A percentile compares a stretch with the other conserved stretches of the same genome.
phyloP scores from a whole-genome alignment of 2,888 invertebrate genomes.

The Stenodera caucasica region DNA sequence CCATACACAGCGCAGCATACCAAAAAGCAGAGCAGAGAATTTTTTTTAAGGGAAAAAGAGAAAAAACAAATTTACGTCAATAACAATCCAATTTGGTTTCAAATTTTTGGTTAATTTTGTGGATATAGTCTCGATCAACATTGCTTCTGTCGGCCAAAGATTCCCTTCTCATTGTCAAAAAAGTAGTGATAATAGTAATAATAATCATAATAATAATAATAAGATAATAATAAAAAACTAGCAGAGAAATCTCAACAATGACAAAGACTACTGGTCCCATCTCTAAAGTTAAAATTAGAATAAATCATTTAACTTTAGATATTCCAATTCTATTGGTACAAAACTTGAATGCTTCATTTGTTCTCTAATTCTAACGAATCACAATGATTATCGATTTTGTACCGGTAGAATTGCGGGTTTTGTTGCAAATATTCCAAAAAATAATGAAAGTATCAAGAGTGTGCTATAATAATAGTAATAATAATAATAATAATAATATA shows the following conservation, averaged over 20 bases:
- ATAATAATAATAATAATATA: slow-evolving; percentile 28
- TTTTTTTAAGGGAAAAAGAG: slow-evolving; percentile 68
- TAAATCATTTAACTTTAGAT: slow-evolving; percentile 21
- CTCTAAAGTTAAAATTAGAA: slow-evolving; percentile 23
- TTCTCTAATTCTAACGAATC: neutral
- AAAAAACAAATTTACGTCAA: slow-evolving; percentile 71
- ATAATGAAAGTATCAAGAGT: slow-evolving; percentile 26
- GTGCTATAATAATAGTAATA: slow-evolving; percentile 18
- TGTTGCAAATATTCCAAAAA: slow-evolving; percentile 28
- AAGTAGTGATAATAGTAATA: neutral
- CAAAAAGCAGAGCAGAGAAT: slow-evolving; percentile 80
- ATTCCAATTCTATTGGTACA: slow-evolving; percentile 18
- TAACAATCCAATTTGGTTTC: slow-evolving; percentile 56
- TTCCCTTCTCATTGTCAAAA: neutral
- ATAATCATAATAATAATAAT: neutral
- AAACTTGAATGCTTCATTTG: neutral
- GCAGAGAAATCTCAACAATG: slow-evolving; percentile 29
- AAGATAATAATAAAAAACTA: slow-evolving; percentile 23
- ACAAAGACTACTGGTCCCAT: slow-evolving; percentile 26
- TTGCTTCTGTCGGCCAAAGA: slow-evolving; percentile 49
- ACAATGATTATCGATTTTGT: neutral
- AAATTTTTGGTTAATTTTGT: slow-evolving; percentile 33
- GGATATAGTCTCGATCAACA: slow-evolving; percentile 50
- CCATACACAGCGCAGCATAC: slow-evolving; percentile 71
- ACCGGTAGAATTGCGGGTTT: slow-evolving; percentile 27